These are phyloP conservation scores for Neodiprion fabricii DNA, from an alignment of 1,140 invertebrate genomes.

Conservation along the genomic window DNA sequence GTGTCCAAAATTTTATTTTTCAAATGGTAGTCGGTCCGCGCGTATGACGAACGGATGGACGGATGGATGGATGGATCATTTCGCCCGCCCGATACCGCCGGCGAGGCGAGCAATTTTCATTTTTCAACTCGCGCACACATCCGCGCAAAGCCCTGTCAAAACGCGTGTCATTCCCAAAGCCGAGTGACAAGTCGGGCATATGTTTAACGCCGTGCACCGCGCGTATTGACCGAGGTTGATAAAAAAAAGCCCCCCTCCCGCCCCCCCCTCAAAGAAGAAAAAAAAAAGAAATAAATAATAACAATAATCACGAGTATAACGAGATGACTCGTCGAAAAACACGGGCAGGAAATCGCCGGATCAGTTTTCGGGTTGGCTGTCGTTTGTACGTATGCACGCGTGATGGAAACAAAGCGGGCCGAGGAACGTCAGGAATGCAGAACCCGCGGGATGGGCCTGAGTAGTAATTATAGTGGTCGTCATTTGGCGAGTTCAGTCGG, in stretches of 20 bases:
- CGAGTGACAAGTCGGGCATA: background rate
- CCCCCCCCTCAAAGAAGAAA: background rate
- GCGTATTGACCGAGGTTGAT: too few species aligned
- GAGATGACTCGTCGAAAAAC: background rate
- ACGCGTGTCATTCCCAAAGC: background rate
- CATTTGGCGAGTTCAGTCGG: background rate
- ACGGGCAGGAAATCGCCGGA: background rate
- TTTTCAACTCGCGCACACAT: background rate
- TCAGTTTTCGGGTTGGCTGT: background rate
- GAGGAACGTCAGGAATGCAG: too few species aligned
- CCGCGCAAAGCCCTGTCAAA: background rate
- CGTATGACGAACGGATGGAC: slow-evolving; percentile 58
- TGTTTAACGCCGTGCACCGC: too few species aligned
- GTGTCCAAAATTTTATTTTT: slow-evolving; percentile 60
- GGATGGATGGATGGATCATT: background rate
- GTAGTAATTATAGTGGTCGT: too few species aligned
- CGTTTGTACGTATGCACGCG: background rate
- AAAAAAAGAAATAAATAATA: background rate
- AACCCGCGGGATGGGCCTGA: too few species aligned
- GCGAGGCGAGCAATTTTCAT: background rate
- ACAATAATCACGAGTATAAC: background rate
- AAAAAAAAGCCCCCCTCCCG: too few species aligned
- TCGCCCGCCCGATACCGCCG: background rate
- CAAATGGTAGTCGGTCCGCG: slow-evolving; percentile 45
- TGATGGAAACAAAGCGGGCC: background rate